Conservation (phyloP, 2,113 vertebrate species). For the Todiramphus saurophagus region DNA sequence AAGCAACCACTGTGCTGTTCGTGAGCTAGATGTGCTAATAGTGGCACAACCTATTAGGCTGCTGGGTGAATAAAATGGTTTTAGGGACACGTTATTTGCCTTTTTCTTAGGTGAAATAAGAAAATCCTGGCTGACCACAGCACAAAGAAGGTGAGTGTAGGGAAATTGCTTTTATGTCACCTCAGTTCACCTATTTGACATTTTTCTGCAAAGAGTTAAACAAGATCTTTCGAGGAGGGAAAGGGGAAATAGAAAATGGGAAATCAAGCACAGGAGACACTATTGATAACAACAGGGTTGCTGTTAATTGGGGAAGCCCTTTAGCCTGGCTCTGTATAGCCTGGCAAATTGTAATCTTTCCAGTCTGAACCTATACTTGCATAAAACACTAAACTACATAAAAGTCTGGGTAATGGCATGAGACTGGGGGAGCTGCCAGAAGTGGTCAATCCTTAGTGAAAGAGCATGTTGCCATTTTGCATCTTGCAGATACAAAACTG, state of each 20-base stretch:
- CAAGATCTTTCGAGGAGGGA: background rate
- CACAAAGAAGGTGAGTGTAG: background rate
- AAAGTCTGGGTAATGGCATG: background rate
- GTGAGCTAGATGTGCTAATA: background rate
- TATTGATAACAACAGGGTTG: background rate
- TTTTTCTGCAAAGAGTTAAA: constrained; percentile 8
- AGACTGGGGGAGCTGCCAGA: background rate
- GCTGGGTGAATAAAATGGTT: background rate
- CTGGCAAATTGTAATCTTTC: background rate
- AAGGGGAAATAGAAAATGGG: background rate
- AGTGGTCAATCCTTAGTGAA: background rate
- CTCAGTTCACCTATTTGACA: background rate
- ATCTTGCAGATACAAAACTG: background rate
- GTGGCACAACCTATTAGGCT: background rate
- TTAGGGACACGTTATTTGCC: background rate
- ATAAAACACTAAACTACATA: background rate
- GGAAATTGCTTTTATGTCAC: background rate
- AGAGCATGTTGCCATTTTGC: background rate
- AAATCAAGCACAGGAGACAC: background rate
- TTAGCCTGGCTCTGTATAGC: background rate
- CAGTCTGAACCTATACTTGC: background rate
- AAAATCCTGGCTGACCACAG: background rate
- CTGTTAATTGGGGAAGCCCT: background rate
- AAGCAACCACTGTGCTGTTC: background rate
- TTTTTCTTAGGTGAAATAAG: background rate